phyloP scores from a whole-genome alignment of 1,140 invertebrate species.

The Meloidogyne hapla region DNA sequence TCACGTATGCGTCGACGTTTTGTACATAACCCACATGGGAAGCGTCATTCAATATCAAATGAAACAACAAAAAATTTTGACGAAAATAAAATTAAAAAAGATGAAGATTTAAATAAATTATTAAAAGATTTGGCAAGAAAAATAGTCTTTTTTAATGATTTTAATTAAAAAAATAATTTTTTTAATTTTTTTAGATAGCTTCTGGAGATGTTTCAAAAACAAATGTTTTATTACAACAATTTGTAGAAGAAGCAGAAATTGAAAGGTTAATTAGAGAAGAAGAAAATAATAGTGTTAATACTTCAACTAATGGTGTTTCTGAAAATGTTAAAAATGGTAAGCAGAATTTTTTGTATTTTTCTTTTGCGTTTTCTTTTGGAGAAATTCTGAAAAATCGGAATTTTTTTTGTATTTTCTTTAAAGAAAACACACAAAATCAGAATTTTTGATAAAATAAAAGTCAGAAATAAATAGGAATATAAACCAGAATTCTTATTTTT shows the following conservation, averaged over 20 bases:
- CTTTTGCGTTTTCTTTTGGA: too few species aligned
- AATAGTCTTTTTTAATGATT: constrained; percentile 41
- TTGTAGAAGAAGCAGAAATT: constrained; percentile 60
- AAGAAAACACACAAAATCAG: too few species aligned
- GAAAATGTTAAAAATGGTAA: constrained; percentile 15
- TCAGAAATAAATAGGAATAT: too few species aligned
- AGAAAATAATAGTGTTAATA: not conserved
- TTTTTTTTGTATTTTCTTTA: too few species aligned
- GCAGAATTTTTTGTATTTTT: too few species aligned
- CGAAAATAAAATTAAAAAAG: constrained; percentile 22
- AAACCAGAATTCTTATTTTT: too few species aligned
- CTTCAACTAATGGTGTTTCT: not conserved
- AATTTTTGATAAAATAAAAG: too few species aligned
- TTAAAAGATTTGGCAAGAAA: constrained; percentile 51
- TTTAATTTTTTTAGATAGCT: constrained; percentile 15
- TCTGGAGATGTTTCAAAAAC: constrained; percentile 5
- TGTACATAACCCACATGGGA: constrained; percentile 83
- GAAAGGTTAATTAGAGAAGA: constrained; percentile 59
- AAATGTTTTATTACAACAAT: constrained; percentile 39
- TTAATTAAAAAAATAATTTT: not conserved
- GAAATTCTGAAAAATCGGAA: too few species aligned
- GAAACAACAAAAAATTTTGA: constrained; percentile 22
- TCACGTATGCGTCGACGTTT: constrained; percentile 86
- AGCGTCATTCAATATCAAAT: constrained; percentile 25
- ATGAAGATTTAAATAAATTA: constrained; percentile 47